These are phyloP conservation scores for Steinernema feltiae DNA, from an alignment of 1,140 invertebrate species.

Conservation along the genomic window DNA sequence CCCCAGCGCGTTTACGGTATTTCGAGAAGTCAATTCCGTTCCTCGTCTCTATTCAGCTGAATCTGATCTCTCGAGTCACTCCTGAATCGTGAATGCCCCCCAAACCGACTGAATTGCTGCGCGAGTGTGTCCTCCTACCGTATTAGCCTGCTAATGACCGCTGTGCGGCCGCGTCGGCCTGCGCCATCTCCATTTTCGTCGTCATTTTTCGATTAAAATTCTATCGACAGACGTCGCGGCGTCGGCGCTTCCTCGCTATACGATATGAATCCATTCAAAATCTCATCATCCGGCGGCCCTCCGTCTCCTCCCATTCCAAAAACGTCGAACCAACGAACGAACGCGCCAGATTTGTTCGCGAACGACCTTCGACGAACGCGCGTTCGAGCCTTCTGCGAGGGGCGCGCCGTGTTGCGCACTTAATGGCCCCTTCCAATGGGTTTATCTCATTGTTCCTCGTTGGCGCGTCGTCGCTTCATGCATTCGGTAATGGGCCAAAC, in stretches of 20 bases:
- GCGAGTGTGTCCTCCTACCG: too few species aligned
- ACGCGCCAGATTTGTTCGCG: slow-evolving; percentile 3
- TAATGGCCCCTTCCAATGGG: slow-evolving; percentile 11
- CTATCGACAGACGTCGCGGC: not conserved
- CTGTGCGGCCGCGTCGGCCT: not conserved
- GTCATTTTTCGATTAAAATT: not conserved
- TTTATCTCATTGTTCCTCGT: slow-evolving; percentile 8
- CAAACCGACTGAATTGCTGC: too few species aligned
- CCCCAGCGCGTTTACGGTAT: not conserved
- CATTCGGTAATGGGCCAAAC: slow-evolving; percentile 15
- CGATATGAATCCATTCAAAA: not conserved
- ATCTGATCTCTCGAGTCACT: too few species aligned
- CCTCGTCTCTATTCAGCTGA: not conserved
- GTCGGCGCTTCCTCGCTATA: not conserved
- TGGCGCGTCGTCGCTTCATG: slow-evolving; percentile 1
- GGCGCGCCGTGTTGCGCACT: slow-evolving; percentile 6
- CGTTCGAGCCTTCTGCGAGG: slow-evolving; percentile 1
- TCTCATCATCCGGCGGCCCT: not conserved
- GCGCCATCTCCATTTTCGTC: not conserved
- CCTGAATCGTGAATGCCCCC: too few species aligned
- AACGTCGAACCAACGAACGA: too few species aligned
- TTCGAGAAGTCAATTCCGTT: not conserved
- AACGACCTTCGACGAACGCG: slow-evolving; percentile 2
- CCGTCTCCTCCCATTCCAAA: not conserved
- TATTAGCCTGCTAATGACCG: too few species aligned